A percentile compares a stretch with the other conserved stretches of the same genome.
phyloP scores from a whole-genome alignment of 2,888 invertebrate genomes.

The Crepidodera aurea region DNA sequence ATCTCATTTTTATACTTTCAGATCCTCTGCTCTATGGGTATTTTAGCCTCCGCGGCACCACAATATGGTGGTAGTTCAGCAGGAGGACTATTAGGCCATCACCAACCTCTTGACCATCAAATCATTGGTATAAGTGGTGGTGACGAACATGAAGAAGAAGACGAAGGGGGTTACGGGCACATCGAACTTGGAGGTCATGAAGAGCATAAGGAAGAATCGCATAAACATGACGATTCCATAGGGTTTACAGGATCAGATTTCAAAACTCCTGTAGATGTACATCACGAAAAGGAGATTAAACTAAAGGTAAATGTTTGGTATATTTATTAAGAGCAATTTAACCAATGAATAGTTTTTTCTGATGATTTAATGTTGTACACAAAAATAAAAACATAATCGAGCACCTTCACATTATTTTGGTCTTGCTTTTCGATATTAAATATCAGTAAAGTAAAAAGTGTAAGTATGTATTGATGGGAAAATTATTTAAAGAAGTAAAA shows the following conservation, averaged over 20 bases:
- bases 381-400: too few relatives aligned
- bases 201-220: not conserved
- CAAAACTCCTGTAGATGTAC: slow-evolving; percentile 51
- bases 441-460: too few relatives aligned
- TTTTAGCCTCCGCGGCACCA: slow-evolving; percentile 37
- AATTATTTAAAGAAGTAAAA: too few relatives aligned
- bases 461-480: too few relatives aligned
- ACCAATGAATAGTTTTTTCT: too few relatives aligned
- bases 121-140: slow-evolving; percentile 48
- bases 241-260: slow-evolving; percentile 50
- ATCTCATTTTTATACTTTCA: slow-evolving; percentile 26
- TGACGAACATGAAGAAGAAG: slow-evolving; percentile 40
- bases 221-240: slow-evolving; percentile 32
- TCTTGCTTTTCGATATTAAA: too few relatives aligned
- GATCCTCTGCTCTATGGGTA: slow-evolving; percentile 38
- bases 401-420: too few relatives aligned
- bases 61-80: slow-evolving; percentile 45
- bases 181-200: slow-evolving; percentile 27
- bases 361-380: too few relatives aligned
- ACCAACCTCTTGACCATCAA: slow-evolving; percentile 38
- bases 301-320: slow-evolving; percentile 48
- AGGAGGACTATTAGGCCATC: slow-evolving; percentile 45
- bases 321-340: too few relatives aligned
- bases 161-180: slow-evolving; percentile 26
- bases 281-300: slow-evolving; percentile 52